Conservation (phyloP, 2,113 vertebrate genomes). For the Zosterops japonicus region DNA sequence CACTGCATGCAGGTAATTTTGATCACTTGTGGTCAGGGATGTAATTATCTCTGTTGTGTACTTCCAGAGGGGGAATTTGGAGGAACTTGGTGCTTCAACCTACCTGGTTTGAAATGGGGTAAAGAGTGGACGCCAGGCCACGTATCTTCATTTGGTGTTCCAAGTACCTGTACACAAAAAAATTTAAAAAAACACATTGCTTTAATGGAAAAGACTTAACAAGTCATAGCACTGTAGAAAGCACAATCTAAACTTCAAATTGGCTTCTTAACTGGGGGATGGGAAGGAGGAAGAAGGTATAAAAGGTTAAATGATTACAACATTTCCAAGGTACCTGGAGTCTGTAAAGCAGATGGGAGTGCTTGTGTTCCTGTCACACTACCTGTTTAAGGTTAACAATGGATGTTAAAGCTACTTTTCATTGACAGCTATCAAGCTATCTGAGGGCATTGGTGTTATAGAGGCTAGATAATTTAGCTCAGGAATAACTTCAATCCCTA, state of each 20-base stretch:
- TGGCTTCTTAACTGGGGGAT: background rate
- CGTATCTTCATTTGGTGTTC: constrained; percentile 90
- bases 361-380: background rate
- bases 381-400: background rate
- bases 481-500: background rate
- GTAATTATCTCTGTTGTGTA: background rate
- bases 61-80: background rate
- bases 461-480: background rate
- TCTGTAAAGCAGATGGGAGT: background rate
- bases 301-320: background rate
- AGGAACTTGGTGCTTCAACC: background rate
- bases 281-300: background rate
- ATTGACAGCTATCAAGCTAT: background rate
- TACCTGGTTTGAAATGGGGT: constrained; percentile 95
- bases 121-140: constrained; percentile 93
- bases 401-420: background rate
- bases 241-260: background rate
- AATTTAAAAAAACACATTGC: background rate
- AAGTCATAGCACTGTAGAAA: background rate
- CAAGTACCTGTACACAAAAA: constrained; percentile 81
- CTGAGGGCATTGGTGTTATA: background rate
- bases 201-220: background rate
- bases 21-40: background rate
- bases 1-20: background rate
- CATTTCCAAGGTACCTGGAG: background rate